Conservation (phyloP, 2,888 invertebrate species). For the Caenorhabditis auriculariae region DNA sequence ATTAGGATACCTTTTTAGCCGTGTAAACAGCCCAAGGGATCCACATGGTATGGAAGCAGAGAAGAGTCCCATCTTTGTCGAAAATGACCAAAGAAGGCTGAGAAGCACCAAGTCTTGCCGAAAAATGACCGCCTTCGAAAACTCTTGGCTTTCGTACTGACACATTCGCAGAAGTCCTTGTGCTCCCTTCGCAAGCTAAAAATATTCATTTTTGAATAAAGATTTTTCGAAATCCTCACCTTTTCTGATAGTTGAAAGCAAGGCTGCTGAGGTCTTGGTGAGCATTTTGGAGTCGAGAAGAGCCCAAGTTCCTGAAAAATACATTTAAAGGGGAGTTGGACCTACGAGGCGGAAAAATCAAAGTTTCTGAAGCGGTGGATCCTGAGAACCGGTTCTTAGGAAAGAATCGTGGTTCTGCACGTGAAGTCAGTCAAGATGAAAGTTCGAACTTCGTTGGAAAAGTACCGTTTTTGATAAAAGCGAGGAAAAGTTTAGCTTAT, state of each 20-base stretch:
- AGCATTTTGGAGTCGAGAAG: too few relatives aligned
- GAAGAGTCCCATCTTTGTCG: constrained; percentile 67
- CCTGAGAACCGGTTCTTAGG: constrained; percentile 4
- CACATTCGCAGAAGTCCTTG: not conserved
- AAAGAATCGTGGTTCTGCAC: not conserved
- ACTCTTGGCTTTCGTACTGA: not conserved
- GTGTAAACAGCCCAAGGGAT: constrained; percentile 65
- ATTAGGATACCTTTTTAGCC: constrained; percentile 45
- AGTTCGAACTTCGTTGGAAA: not conserved
- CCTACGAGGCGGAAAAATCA: too few relatives aligned
- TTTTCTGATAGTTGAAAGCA: too few relatives aligned
- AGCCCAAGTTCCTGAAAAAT: too few relatives aligned
- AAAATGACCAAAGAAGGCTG: constrained; percentile 66
- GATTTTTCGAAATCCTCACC: too few relatives aligned
- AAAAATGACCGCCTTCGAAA: not conserved
- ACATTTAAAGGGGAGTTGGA: too few relatives aligned
- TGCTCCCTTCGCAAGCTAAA: too few relatives aligned
- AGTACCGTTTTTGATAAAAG: not conserved
- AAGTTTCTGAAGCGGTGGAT: too few relatives aligned
- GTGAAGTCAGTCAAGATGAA: not conserved
- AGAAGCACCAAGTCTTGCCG: not conserved
- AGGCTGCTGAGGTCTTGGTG: too few relatives aligned
- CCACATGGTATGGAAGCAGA: constrained; percentile 68
- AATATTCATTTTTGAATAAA: too few relatives aligned
- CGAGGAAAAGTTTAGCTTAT: not conserved